Percentiles rank a stretch among this genome's conserved stretches.
Conservation (phyloP, 2,797 vertebrate genomes). For the Hipposideros larvatus region DNA sequence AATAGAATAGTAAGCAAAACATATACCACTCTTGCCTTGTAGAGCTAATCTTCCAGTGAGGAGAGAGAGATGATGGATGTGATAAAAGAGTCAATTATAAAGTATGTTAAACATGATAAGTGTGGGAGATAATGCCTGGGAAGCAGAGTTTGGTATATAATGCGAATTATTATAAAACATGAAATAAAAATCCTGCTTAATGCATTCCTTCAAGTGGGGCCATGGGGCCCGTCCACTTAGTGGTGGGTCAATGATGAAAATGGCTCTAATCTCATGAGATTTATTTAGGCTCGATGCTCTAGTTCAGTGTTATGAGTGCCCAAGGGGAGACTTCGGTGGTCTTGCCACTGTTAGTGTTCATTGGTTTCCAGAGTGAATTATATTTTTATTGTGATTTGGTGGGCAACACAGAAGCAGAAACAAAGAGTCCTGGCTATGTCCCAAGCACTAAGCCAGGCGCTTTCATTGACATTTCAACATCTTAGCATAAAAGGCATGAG, state of each 20-base stretch:
- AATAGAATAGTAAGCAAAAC: too few relatives aligned
- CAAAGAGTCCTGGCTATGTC: too few relatives aligned
- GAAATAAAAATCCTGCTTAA: neutral
- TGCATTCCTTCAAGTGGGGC: too few relatives aligned
- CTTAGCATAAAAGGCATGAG: neutral
- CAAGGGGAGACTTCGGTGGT: neutral
- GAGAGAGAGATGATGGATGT: neutral
- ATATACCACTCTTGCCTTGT: fast-evolving
- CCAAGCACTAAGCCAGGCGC: fast-evolving
- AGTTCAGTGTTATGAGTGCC: neutral
- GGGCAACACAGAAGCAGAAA: neutral
- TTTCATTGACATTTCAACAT: too few relatives aligned
- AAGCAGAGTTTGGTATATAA: neutral
- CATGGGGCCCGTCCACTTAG: neutral
- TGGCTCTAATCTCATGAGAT: neutral
- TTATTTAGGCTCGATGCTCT: neutral
- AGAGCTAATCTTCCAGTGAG: fast-evolving
- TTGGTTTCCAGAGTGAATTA: neutral
- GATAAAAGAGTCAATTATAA: fast-evolving
- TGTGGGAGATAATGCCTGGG: too few relatives aligned
- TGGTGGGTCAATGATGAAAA: neutral
- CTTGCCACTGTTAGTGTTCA: too few relatives aligned
- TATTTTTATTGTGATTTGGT: neutral
- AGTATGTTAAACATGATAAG: neutral
- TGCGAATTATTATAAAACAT: neutral